phyloP scores from a whole-genome alignment of 2,888 invertebrate species.

The Allophyes oxyacanthae region DNA sequence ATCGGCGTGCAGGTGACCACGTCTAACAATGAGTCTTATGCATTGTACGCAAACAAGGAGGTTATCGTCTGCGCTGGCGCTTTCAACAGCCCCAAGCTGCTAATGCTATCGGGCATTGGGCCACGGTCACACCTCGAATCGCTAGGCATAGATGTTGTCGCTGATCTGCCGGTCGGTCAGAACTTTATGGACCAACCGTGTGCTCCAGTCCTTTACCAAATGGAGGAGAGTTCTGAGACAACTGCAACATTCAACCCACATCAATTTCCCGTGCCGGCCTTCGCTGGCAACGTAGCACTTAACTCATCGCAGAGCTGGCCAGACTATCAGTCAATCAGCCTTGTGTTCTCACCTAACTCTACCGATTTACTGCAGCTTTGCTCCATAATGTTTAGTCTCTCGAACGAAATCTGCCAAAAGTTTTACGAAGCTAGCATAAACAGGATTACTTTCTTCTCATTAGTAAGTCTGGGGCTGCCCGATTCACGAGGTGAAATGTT shows the following conservation, averaged over 20 bases:
- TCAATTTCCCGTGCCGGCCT: constrained; percentile 43
- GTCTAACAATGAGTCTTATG: constrained; percentile 5
- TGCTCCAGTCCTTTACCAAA: constrained; percentile 15
- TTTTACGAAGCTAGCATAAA: constrained; percentile 49
- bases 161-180: constrained; percentile 39
- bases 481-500: constrained; percentile 17
- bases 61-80: constrained; percentile 30
- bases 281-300: constrained; percentile 48
- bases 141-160: constrained; percentile 27
- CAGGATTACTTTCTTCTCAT: constrained; percentile 5
- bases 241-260: constrained; percentile 37
- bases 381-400: constrained; percentile 85
- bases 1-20: constrained; percentile 31
- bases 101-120: constrained; percentile 42
- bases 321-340: constrained; percentile 54
- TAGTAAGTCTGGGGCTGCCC: constrained; percentile 21
- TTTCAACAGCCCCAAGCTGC: constrained; percentile 24
- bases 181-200: constrained; percentile 29
- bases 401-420: constrained; percentile 53
- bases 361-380: constrained; percentile 35
- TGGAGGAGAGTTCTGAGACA: constrained; percentile 7
- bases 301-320: constrained; percentile 41
- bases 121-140: constrained; percentile 23
- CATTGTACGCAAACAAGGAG: constrained; percentile 29
- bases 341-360: constrained; percentile 25